Evolutionary conservation across 2,888 invertebrate species (phyloP), one percentile per base, ranked within the genome.

Genomic region (Leucozona laternaria): DNA sequence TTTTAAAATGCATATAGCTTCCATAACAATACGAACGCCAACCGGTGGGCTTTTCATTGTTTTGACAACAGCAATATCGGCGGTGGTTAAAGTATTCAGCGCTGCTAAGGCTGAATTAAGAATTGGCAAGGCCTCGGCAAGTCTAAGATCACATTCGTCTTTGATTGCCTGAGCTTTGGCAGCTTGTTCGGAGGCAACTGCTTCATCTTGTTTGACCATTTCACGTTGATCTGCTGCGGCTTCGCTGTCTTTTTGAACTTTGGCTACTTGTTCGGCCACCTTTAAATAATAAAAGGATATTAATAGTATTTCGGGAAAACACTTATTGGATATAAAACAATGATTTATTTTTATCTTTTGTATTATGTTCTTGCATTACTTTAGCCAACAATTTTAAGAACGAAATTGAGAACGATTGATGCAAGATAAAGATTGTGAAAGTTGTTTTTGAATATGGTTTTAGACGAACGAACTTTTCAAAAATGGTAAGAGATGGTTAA

Each of bases 11-110:
- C 99, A 99, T 88, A 99, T 95, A 58, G 97, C 97, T 93, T 99
- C 99, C 97, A 99, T 97, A 4, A 98, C 97, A 28, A 97, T 93
- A 90, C 96, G 97, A 8, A 99, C 96, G 22, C 96, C 97, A 88
- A 95, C 94, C 0, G 99, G 98, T 0, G 99, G 99, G 93, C 96
- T 97, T 93, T 98, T 98, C 98, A 99, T 99, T 0, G 98, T 96
- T 92, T 98, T 98, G 50, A 99, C 97, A 87, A 98, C 95, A 4
- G 98, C 97, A 88, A 99, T 97, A 88, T 93, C 99, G 73, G 96
- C 95, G 4, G 96, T 96, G 25, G 98, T 98, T 31, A 99, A 94
- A 0, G 98, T 98, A 89, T 98, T 96, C 2, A 99, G 93, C 0
- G 98, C 98, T 1, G 96, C 95, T 79, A 98, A 92, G 0, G 99